These are phyloP conservation scores for Sebastes glaucus DNA, from an alignment of 2,797 vertebrate species.

Conservation along the genomic window DNA sequence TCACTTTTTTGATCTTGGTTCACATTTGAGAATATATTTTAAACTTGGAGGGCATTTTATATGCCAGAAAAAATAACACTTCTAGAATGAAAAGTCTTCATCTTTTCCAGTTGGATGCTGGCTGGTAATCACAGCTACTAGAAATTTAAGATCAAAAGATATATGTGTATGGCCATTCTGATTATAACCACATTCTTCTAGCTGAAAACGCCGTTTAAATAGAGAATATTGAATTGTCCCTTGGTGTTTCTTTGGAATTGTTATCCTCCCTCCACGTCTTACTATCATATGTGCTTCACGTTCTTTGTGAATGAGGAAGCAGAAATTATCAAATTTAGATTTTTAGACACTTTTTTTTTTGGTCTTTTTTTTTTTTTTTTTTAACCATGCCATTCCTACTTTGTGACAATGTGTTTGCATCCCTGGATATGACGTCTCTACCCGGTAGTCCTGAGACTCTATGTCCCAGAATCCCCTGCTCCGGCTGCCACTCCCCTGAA, in stretches of 20 bases:
- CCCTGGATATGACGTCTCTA: conserved; percentile 32
- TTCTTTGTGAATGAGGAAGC: background rate
- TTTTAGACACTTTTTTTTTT: background rate
- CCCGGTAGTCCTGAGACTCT: background rate
- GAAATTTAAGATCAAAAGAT: background rate
- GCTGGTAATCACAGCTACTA: background rate
- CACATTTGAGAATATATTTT: background rate
- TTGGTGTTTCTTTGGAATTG: background rate
- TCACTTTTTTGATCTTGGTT: background rate
- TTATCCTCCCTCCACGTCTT: background rate
- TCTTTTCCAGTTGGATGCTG: background rate
- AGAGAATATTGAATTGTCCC: background rate
- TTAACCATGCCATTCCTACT: background rate
- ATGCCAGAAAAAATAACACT: background rate
- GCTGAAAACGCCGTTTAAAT: background rate
- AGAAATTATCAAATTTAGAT: background rate
- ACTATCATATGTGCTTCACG: background rate
- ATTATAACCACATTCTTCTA: background rate
- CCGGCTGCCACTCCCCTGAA: conserved; percentile 20
- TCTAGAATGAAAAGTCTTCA: background rate
- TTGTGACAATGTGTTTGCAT: conserved; percentile 46
- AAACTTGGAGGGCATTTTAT: background rate
- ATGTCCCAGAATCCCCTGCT: conserved; percentile 39
- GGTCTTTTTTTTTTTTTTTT: too few species aligned
- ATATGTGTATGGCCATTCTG: background rate